Base-by-base conservation (phyloP, 2,888 invertebrate species). In the Chelonus formosanus region DNA sequence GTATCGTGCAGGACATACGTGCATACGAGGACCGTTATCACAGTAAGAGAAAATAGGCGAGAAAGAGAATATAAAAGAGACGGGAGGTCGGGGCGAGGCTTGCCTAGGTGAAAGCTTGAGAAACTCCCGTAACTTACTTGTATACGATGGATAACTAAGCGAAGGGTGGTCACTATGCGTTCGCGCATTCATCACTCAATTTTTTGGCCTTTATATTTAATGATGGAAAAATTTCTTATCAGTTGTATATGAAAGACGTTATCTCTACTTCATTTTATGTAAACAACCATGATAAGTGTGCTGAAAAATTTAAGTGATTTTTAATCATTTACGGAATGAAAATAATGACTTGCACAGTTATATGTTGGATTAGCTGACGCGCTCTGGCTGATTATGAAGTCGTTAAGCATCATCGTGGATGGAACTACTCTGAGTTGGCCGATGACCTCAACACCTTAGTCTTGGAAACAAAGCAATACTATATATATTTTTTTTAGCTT, bases 51-150 rank as follows among this genome's bases (percentile, higher is more conserved):
- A 52, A 58, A 61, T 45, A 52, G 63, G 67, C 58, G 60, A 50
- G 63, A 63, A 69, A 59, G 57, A 59, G 60, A 53, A 55, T 63
- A 59, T 55, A 36, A 45, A 67, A 65, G 66, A 67, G 58, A 56
- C 65, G 65, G 67, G 72, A 69, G 68, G 67, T 63, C 61, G 71
- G 76, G 79, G 74, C 76, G 78, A 79, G 79, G 74, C 73, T 65
- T 75, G 76, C 76, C 72, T 65, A 65, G 75, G 79, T 78, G 79
- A 79, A 79, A 79, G 79, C 79, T 78, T 78, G 79, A 78, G 79
- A 79, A 79, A 79, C 79, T 70, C 65, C 57, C 47, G 67, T 55
- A 53, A 45, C 31, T 62, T 36, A 47, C 45, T 48, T 35, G 34
- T 40, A 43, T 40, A 67, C 67, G 68, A 67, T 67, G 62, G 65